A percentile compares a stretch with the other conserved stretches of the same genome.
phyloP scores from a whole-genome alignment of 2,888 invertebrate species.

The Mesorhabditis belari region DNA sequence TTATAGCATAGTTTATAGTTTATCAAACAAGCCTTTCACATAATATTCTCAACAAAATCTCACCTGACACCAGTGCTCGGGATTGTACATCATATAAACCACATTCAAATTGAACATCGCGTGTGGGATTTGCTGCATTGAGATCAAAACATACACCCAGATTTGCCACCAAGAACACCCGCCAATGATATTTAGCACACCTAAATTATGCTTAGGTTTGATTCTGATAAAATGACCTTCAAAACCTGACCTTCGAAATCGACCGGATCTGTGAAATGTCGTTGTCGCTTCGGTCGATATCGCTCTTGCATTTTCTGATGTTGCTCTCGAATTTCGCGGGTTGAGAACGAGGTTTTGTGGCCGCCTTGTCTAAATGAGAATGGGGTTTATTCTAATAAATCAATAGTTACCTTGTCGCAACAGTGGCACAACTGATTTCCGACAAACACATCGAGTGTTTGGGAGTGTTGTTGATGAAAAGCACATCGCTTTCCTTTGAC shows the following conservation, averaged over 20 bases:
- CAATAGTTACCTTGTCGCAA: conserved; percentile 1
- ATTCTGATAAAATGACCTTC: background rate
- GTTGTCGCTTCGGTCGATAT: conserved; percentile 34
- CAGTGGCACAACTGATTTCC: conserved; percentile 9
- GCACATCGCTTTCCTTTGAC: background rate
- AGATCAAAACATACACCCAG: conserved; percentile 51
- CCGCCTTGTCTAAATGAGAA: conserved; percentile 11
- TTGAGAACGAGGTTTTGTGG: conserved; percentile 34
- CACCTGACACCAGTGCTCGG: conserved; percentile 42
- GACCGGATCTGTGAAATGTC: conserved; percentile 50
- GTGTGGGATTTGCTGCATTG: conserved; percentile 52
- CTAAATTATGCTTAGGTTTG: conserved; percentile 2
- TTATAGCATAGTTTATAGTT: background rate
- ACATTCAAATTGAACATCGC: conserved; percentile 53
- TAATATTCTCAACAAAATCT: background rate
- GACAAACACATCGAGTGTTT: conserved; percentile 10
- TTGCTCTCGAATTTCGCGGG: conserved; percentile 48
- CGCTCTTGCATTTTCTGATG: conserved; percentile 46
- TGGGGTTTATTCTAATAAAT: background rate
- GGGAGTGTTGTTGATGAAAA: background rate
- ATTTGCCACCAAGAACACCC: conserved; percentile 53
- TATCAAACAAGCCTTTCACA: background rate
- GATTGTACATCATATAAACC: conserved; percentile 52
- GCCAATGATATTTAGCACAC: conserved; percentile 53
- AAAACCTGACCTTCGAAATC: conserved; percentile 48